Evolutionary conservation across 2,113 vertebrate genomes (phyloP).

Genomic region (Hippolais icterina): DNA sequence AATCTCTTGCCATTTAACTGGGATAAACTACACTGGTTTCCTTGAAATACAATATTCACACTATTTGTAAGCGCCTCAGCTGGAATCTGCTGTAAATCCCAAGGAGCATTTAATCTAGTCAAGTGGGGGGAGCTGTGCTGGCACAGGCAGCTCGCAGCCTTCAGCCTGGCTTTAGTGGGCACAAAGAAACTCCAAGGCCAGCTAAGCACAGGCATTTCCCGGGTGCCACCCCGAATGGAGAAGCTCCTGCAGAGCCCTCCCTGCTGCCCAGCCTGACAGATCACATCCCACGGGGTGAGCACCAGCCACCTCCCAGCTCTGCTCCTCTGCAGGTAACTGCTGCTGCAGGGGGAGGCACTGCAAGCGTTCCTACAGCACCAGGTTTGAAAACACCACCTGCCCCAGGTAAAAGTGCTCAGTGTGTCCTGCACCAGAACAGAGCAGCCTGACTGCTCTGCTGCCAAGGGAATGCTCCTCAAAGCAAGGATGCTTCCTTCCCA

Average conservation of each 20-base stretch:
- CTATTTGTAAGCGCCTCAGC: conserved; percentile 15
- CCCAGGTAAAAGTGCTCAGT: fast-evolving
- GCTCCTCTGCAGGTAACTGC: neutral
- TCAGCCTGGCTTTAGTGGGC: neutral
- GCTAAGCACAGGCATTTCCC: neutral
- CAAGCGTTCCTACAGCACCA: fast-evolving
- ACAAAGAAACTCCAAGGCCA: neutral
- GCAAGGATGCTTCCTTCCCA: neutral
- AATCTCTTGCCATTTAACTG: conserved; percentile 60
- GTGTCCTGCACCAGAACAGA: neutral
- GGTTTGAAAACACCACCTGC: neutral
- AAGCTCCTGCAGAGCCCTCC: neutral
- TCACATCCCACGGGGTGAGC: neutral
- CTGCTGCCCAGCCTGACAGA: neutral
- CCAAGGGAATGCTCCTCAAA: neutral
- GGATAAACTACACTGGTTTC: conserved; percentile 31
- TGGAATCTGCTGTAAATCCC: conserved; percentile 56
- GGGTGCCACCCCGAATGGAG: fast-evolving
- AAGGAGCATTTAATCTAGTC: neutral
- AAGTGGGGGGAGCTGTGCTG: neutral
- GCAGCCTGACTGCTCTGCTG: neutral
- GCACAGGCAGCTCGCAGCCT: neutral
- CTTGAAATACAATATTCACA: conserved; percentile 67
- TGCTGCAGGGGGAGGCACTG: neutral
- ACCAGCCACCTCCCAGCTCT: neutral